These are phyloP conservation scores for Apotomis turbidana DNA, from an alignment of 2,888 invertebrate species.

Conservation along the genomic window DNA sequence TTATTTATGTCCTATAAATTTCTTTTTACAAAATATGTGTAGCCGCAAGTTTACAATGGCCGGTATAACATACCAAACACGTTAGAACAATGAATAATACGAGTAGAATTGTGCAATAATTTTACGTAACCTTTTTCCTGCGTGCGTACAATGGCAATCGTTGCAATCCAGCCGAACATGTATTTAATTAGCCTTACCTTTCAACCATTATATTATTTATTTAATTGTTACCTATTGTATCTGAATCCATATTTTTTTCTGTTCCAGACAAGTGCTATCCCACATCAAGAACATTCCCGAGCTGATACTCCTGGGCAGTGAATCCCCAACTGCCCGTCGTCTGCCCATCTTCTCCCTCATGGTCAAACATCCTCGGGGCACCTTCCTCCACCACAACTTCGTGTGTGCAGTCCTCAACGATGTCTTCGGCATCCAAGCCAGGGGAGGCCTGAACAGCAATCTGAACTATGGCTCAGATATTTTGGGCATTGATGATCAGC, in stretches of 20 bases:
- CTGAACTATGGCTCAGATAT: conserved; percentile 93
- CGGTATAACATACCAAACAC: neutral
- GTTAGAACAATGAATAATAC: neutral
- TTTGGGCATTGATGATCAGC: conserved; percentile 90
- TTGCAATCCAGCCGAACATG: neutral
- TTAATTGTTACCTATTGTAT: neutral
- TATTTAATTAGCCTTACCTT: neutral
- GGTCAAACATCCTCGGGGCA: conserved; percentile 91
- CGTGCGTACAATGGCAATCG: neutral
- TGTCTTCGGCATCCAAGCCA: conserved; percentile 94
- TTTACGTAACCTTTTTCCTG: neutral
- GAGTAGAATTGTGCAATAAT: neutral
- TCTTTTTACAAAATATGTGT: too few relatives aligned
- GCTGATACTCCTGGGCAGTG: conserved; percentile 89
- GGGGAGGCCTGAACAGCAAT: conserved; percentile 92
- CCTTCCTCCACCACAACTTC: conserved; percentile 94
- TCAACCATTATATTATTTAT: neutral
- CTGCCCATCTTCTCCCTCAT: conserved; percentile 94
- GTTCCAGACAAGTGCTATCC: conserved; percentile 89
- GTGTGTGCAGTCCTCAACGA: conserved; percentile 94
- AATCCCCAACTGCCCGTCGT: conserved; percentile 86
- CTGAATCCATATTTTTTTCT: conserved; percentile 49
- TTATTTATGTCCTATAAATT: too few relatives aligned
- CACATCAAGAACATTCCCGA: conserved; percentile 91
- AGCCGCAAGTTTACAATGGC: too few relatives aligned